Conservation (phyloP, 2,888 invertebrate genomes). For the Parnassius glacialis region DNA sequence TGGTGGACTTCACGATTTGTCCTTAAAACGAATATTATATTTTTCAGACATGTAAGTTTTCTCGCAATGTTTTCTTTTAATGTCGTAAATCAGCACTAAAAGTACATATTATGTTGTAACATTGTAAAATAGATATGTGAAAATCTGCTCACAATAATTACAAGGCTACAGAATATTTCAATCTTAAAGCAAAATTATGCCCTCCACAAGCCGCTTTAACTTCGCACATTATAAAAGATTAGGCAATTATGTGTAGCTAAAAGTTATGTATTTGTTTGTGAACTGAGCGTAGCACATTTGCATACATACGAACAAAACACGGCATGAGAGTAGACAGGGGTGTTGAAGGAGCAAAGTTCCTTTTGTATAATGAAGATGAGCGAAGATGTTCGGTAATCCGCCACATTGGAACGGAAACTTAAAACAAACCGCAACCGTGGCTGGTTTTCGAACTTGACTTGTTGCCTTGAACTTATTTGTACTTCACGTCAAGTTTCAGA, state of each 20-base stretch:
- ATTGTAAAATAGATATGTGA: too few species aligned
- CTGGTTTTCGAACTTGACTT: slow-evolving; percentile 39
- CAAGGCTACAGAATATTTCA: not conserved
- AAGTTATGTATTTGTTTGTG: slow-evolving; percentile 66
- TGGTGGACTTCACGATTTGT: too few species aligned
- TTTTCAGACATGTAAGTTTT: too few species aligned
- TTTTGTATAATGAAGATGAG: slow-evolving; percentile 73
- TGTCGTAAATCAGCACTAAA: too few species aligned
- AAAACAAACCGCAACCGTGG: slow-evolving; percentile 52
- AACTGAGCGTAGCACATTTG: slow-evolving; percentile 67
- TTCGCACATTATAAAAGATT: slow-evolving; percentile 25
- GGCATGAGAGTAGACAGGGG: slow-evolving; percentile 52
- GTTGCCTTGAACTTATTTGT: slow-evolving; percentile 23
- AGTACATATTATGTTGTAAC: too few species aligned
- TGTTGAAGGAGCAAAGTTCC: slow-evolving; percentile 66
- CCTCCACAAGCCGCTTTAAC: not conserved
- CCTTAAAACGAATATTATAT: too few species aligned
- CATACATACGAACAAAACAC: slow-evolving; percentile 68
- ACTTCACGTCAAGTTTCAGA: slow-evolving; percentile 13
- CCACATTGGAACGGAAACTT: slow-evolving; percentile 60
- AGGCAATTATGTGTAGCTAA: slow-evolving; percentile 42
- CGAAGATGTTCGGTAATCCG: slow-evolving; percentile 65
- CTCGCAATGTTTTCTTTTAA: too few species aligned
- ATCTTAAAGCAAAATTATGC: slow-evolving; percentile 10
- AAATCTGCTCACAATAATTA: not conserved